These are phyloP conservation scores for Eueremaeus valkanovi DNA, from an alignment of 2,888 invertebrate genomes.

Conservation along the genomic window DNA sequence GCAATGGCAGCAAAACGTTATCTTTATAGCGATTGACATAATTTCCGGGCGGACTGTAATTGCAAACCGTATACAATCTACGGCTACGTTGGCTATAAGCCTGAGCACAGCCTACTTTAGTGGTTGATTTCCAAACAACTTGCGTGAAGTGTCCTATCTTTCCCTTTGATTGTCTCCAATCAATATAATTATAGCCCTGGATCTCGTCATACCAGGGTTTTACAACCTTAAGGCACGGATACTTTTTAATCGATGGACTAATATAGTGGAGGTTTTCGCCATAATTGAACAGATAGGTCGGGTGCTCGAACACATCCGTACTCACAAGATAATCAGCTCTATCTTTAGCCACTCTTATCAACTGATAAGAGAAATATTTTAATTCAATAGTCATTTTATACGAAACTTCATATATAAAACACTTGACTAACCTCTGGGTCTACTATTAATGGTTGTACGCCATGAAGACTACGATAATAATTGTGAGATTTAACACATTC, in stretches of 20 bases:
- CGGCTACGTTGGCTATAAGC: not conserved
- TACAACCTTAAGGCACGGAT: constrained; percentile 12
- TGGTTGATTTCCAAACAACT: constrained; percentile 31
- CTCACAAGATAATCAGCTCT: not conserved
- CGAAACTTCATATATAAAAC: not conserved
- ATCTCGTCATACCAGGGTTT: constrained; percentile 37
- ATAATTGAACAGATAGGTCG: not conserved
- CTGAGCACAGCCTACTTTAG: constrained; percentile 30
- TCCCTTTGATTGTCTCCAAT: not conserved
- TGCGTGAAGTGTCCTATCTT: constrained; percentile 38
- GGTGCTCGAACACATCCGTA: constrained; percentile 20
- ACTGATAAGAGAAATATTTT: no score
- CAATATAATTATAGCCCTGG: not conserved
- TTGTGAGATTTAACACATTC: constrained; percentile 29
- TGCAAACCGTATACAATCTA: constrained; percentile 34
- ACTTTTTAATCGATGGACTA: not conserved
- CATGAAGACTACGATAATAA: constrained; percentile 28
- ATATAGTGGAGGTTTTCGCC: constrained; percentile 37
- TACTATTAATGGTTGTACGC: constrained; percentile 7
- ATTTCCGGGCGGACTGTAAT: constrained; percentile 37
- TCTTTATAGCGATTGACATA: constrained; percentile 1
- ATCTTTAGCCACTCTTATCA: constrained; percentile 13
- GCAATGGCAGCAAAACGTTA: constrained; percentile 1
- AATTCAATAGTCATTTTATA: not conserved
- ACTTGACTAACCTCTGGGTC: constrained; percentile 7